These are phyloP conservation scores for Drosophila macrospina DNA, from an alignment of 2,888 invertebrate genomes.

Conservation along the genomic window DNA sequence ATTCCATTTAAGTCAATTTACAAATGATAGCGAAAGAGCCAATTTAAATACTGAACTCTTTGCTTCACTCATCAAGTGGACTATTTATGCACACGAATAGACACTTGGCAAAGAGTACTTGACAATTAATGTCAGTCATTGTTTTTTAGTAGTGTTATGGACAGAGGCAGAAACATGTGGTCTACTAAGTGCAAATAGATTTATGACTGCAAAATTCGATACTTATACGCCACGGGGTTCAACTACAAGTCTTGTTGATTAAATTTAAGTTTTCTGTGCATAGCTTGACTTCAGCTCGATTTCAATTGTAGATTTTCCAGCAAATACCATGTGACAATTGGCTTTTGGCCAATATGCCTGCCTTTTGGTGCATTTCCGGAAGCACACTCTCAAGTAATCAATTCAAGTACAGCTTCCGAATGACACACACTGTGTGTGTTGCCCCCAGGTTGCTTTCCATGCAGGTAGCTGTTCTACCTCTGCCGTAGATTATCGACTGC, in stretches of 20 bases:
- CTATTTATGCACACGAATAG: too few relatives aligned
- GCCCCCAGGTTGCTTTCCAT: conserved; percentile 29
- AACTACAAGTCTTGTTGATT: conserved; percentile 31
- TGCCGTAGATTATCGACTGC: conserved; percentile 19
- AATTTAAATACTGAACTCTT: too few relatives aligned
- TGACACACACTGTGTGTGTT: conserved; percentile 10
- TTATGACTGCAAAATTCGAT: conserved; percentile 8
- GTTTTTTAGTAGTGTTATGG: neutral
- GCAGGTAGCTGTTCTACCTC: conserved; percentile 21
- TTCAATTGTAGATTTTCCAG: conserved; percentile 32
- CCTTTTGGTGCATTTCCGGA: conserved; percentile 33
- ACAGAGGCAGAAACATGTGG: conserved; percentile 7
- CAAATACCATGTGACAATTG: conserved; percentile 48
- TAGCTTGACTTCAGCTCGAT: conserved; percentile 17
- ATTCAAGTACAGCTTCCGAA: conserved; percentile 20
- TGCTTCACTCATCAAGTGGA: too few relatives aligned
- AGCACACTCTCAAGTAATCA: conserved; percentile 19
- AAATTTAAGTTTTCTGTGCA: conserved; percentile 36
- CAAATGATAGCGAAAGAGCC: too few relatives aligned
- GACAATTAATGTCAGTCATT: too few relatives aligned
- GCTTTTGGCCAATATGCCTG: conserved; percentile 38
- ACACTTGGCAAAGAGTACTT: too few relatives aligned
- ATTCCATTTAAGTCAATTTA: neutral
- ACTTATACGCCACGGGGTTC: conserved; percentile 24
- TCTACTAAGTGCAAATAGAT: conserved; percentile 1